Base-by-base conservation (phyloP, 53 echinoderm and acorn worm species). In the Zoroaster sp. region DNA sequence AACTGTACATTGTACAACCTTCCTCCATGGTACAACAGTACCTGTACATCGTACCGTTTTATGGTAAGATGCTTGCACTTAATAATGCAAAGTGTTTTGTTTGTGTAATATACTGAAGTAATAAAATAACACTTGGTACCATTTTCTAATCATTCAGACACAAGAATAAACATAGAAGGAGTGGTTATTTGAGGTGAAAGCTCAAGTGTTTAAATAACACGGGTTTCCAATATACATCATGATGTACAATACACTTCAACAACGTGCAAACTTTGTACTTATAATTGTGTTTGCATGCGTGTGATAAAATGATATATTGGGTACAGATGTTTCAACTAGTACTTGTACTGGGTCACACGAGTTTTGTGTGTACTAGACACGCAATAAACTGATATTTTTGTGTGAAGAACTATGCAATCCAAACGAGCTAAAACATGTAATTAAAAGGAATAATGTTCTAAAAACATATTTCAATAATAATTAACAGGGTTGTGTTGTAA, bases 261-360 rank as follows among this genome's bases (percentile, higher is more conserved):
- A 15, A 31, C 36, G 10, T 33, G n/a, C 63, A 82, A 66, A 67
- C 82, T 82, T 66, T 82, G 68, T 68, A 82, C 82, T 82, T 31
- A 21, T 25, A 12, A 68, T 40, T 39, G 82, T 82, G 68, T 82
- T 82, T 82, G 68, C 68, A 66, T 44, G 82, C 68, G 68, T 68
- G 82, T 10, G 43, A 45, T 82, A 82, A 43, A 54, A 79, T 38
- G 79, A 79, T 63, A 59, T 79, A 79, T 79, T 23, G 55, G 37
- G 54, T 36, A 38, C 25, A 15, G 4, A 25, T 25, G 21, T 59
- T 59, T 11, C 63, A 59, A 59, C 63, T 59, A 59, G 23, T 28
- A 59, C 30, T 0, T 28, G 25, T 25, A 59, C 23, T 59, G 28
- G 63, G 63, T 59, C 28, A 25, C 23, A 59, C 63, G 28, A 59